phyloP scores from a whole-genome alignment of 2,113 vertebrate species.

The Lepidothrix coronata region DNA sequence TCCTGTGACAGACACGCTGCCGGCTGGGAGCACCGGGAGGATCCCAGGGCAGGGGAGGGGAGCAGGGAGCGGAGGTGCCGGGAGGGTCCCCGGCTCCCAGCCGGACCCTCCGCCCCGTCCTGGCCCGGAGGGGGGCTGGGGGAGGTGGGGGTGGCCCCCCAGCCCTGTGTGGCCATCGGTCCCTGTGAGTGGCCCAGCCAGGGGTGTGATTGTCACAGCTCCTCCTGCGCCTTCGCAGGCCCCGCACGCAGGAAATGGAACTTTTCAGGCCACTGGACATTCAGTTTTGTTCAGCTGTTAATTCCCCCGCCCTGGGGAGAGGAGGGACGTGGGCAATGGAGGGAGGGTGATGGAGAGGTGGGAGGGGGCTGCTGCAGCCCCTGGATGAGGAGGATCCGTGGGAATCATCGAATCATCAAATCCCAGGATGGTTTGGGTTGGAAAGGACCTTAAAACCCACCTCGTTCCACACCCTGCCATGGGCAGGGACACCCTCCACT shows the following conservation, averaged over 20 bases:
- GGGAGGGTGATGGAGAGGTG: not conserved
- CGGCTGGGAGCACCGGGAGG: not conserved
- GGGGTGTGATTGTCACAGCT: conserved; percentile 58
- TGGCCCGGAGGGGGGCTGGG: not conserved
- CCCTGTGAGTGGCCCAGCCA: conserved; percentile 34
- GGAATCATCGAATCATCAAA: not conserved
- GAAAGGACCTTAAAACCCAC: not conserved
- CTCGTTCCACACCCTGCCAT: not conserved
- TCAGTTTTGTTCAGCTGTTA: not conserved
- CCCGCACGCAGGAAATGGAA: conserved; percentile 33
- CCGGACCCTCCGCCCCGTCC: not conserved
- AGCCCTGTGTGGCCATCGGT: conserved; percentile 56
- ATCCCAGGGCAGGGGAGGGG: not conserved
- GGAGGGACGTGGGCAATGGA: not conserved
- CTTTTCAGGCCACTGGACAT: conserved; percentile 25
- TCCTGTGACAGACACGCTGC: not conserved
- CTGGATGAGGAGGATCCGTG: accelerated
- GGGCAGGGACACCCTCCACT: not conserved
- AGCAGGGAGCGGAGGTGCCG: not conserved
- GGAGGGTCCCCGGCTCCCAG: not conserved
- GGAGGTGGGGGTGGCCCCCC: not conserved
- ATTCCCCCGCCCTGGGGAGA: not conserved
- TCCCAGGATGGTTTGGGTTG: not conserved
- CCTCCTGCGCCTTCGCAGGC: not conserved
- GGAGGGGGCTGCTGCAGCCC: not conserved